Evolutionary conservation across 2,113 vertebrate species (phyloP).

Genomic region (Tachysurus vachellii): DNA sequence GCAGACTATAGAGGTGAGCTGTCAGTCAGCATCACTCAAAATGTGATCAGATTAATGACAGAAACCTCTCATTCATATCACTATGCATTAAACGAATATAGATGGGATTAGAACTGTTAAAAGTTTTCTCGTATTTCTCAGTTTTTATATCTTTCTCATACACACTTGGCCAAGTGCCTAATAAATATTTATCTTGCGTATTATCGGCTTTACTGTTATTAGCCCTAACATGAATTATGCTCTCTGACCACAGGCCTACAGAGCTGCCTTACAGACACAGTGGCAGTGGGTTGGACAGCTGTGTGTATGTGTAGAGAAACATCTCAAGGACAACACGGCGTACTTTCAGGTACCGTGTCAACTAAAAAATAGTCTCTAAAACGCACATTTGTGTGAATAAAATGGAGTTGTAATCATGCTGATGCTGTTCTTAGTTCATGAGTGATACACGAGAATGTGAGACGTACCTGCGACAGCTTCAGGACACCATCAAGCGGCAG

Average conservation of each 20-base stretch:
- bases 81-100: neutral
- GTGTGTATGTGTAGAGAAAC: slow-evolving; percentile 91
- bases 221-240: neutral
- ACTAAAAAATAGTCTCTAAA: neutral
- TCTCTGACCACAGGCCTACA: slow-evolving; percentile 82
- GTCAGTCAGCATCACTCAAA: neutral
- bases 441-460: slow-evolving; percentile 89
- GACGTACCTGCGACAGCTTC: slow-evolving; percentile 86
- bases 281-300: slow-evolving; percentile 96
- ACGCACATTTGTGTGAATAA: neutral
- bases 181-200: neutral
- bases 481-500: slow-evolving; percentile 94
- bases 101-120: neutral
- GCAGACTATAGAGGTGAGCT: slow-evolving; percentile 89
- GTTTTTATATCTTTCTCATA: neutral
- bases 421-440: slow-evolving; percentile 78
- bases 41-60: neutral
- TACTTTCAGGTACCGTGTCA: slow-evolving; percentile 86
- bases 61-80: neutral
- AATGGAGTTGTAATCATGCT: neutral
- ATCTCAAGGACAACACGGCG: slow-evolving; percentile 88
- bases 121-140: neutral
- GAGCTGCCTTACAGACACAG: slow-evolving; percentile 90
- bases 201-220: neutral
- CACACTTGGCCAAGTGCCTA: neutral